Evolutionary conservation across 1,140 invertebrate genomes (phyloP).

Genomic region (Portunus trituberculatus): DNA sequence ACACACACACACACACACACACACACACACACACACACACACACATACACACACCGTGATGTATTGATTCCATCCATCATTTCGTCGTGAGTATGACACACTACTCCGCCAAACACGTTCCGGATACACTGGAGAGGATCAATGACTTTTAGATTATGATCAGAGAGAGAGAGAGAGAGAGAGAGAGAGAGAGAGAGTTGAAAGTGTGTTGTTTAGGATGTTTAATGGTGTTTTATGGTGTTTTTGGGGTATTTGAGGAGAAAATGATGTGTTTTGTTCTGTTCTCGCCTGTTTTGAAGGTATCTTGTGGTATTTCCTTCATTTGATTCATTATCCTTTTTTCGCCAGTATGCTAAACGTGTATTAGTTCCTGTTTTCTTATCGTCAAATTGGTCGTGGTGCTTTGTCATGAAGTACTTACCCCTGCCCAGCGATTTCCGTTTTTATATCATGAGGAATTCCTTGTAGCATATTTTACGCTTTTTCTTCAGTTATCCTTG

Average conservation of each 20-base stretch:
- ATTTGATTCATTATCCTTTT: background rate
- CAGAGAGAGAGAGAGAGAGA: background rate
- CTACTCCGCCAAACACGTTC: background rate
- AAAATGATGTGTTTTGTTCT: no score
- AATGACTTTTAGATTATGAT: background rate
- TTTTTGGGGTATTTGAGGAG: no score
- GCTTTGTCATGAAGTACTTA: background rate
- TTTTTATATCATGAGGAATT: background rate
- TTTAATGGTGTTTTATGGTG: no score
- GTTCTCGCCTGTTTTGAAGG: no score
- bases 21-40: constrained; percentile 18
- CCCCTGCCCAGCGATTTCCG: background rate
- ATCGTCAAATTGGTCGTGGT: background rate
- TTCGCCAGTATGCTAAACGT: background rate
- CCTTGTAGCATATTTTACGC: background rate
- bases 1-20: constrained; percentile 20
- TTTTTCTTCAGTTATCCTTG: background rate
- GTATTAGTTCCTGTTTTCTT: background rate
- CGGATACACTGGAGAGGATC: background rate
- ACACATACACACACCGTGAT: background rate
- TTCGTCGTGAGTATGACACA: background rate
- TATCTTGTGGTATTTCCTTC: no score
- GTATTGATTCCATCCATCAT: constrained; percentile 22
- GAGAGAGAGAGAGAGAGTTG: background rate
- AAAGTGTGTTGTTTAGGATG: no score